These are phyloP conservation scores for Caenorhabditis wallacei DNA, from an alignment of 2,888 invertebrate genomes.

Conservation along the genomic window DNA sequence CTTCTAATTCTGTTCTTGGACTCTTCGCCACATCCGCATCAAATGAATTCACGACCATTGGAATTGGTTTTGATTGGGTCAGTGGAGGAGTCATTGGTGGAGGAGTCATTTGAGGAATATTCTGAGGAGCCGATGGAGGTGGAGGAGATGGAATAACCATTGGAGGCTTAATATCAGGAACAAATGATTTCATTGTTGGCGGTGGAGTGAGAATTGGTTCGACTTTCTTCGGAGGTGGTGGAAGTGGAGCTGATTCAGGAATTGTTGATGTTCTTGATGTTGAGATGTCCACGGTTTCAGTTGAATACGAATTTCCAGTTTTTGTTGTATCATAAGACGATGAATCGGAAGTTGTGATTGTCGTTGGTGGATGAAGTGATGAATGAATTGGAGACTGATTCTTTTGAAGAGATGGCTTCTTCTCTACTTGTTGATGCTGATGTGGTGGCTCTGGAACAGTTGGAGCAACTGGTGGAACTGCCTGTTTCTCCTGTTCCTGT, in stretches of 20 bases:
- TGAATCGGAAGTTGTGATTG: constrained; percentile 1
- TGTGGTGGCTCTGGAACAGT: constrained; percentile 1
- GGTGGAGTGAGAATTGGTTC: constrained; percentile 19
- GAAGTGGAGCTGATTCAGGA: neutral
- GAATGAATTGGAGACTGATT: neutral
- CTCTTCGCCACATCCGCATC: constrained; percentile 36
- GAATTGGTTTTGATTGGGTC: constrained; percentile 16
- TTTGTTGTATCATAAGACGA: constrained; percentile 9
- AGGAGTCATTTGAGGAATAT: constrained; percentile 5
- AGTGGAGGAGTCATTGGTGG: neutral
- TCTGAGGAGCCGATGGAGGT: neutral
- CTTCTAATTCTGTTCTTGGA: constrained; percentile 56
- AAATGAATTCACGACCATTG: constrained; percentile 3
- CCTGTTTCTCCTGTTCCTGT: constrained; percentile 21
- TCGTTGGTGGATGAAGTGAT: neutral
- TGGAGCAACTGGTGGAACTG: neutral
- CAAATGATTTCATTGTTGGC: constrained; percentile 1
- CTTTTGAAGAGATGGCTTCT: neutral
- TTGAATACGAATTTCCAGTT: neutral
- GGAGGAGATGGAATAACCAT: neutral
- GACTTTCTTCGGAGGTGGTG: neutral
- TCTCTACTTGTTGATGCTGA: neutral
- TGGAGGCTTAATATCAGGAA: constrained; percentile 8
- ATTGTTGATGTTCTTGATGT: constrained; percentile 12
- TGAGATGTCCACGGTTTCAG: neutral